Evolutionary conservation across 2,113 vertebrate species (phyloP).

Genomic region (Marcusenius ussheri): DNA sequence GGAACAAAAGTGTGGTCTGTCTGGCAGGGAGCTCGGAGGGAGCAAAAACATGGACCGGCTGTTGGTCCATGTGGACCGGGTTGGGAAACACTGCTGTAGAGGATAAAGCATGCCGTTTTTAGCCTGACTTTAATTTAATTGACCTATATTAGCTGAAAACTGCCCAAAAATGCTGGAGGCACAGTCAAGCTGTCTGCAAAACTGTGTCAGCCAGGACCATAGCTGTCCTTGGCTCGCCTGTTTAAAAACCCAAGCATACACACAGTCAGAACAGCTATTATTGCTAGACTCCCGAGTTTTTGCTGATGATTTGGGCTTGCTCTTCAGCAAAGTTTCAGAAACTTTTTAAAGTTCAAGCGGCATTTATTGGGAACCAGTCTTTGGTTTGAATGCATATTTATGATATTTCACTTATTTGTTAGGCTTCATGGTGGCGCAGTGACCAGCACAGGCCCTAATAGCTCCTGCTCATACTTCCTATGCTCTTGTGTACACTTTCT

Average conservation of each 20-base stretch:
- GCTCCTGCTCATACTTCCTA: background rate
- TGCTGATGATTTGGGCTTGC: background rate
- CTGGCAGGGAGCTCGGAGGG: background rate
- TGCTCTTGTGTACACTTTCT: background rate
- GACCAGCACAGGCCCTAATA: background rate
- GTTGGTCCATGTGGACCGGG: background rate
- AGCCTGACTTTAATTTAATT: background rate
- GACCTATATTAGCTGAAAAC: constrained; percentile 4
- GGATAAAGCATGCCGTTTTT: background rate
- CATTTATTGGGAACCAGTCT: background rate
- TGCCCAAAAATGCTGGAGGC: background rate
- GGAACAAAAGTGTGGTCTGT: background rate
- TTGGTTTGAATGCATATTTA: background rate
- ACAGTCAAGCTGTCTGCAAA: background rate
- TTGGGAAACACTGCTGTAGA: background rate
- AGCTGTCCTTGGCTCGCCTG: background rate
- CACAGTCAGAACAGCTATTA: background rate
- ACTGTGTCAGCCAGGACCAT: constrained; percentile 5
- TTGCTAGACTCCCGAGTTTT: background rate
- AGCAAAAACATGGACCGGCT: background rate
- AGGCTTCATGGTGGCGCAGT: background rate
- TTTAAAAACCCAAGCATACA: background rate
- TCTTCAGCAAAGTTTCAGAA: background rate
- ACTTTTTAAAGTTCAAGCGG: background rate
- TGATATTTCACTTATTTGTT: background rate